Evolutionary conservation across 2,113 vertebrate species (phyloP), one percentile per base, ranked within the genome.

Genomic region (Nesoenas mayeri): DNA sequence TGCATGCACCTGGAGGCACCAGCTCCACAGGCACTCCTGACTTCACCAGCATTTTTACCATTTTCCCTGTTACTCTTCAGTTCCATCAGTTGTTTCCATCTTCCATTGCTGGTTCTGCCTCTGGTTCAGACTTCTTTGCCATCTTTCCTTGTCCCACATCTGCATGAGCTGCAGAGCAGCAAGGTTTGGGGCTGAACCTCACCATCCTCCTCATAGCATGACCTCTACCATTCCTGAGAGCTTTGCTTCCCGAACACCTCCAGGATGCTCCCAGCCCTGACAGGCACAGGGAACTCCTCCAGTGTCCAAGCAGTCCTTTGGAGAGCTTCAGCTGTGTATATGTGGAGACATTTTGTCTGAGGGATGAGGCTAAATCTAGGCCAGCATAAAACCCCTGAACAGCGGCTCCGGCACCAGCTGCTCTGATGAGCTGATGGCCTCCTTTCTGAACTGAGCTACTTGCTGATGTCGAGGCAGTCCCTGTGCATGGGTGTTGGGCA

Each of bases 291-390:
- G 19, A 3, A 8, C 28, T 89, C 34, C 31, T 57, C 40, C 7
- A 60, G 36, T 12, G 11, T 24, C 61, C 7, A 4, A 1, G 1
- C 2, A 12, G 50, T 79, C 44, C 54, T 91, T 60, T 50, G 40
- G 71, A 82, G 42, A 88, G 21, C 36, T 88, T 91, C 82, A 90
- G 71, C 54, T n/a, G 58, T 1, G 1, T 7, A 25, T 29, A 3
- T 31, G 24, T 62, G 91, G 92, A 92, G 96, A 62, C 56, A 5
- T 44, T 67, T 82, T 85, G 88, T 90, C 94, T 96, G 92, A 80
- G 79, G 18, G 85, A 47, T 73, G 71, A 88, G 36, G 82, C 85
- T 90, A 95, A 90, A 93, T 92, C 85, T 47, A 73, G 71, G 67
- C 36, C 3, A 2, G 20, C 17, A 16, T 91, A 93, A 95, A 79